Evolutionary conservation across 2,888 invertebrate species (phyloP).

Genomic region (Arrhopalites spinosus): DNA sequence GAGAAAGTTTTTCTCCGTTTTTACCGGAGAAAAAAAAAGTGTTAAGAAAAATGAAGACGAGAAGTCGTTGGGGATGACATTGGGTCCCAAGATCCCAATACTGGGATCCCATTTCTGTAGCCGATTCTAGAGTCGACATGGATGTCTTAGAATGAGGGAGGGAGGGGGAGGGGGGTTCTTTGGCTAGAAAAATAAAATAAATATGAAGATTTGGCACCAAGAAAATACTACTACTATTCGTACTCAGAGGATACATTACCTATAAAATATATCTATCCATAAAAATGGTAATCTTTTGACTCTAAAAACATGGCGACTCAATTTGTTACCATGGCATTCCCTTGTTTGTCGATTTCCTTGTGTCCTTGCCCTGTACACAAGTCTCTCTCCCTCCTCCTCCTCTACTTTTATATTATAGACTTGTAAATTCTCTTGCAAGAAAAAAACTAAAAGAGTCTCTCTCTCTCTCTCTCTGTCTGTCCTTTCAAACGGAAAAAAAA

Average conservation of each 20-base stretch:
- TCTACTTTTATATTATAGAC: background rate
- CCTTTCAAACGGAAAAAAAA: background rate
- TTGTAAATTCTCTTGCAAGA: too few relatives aligned
- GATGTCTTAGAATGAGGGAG: background rate
- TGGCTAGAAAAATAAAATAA: constrained; percentile 17
- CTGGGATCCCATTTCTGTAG: constrained; percentile 42
- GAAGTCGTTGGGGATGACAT: constrained; percentile 25
- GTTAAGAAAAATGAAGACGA: constrained; percentile 40
- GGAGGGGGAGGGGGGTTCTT: background rate
- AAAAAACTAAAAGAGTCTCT: too few relatives aligned
- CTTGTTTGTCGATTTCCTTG: constrained; percentile 12
- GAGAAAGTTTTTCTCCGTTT: too few relatives aligned
- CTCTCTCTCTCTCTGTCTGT: too few relatives aligned
- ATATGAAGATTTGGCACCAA: constrained; percentile 34
- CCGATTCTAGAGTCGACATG: background rate
- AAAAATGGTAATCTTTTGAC: constrained; percentile 19
- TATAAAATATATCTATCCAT: constrained; percentile 16
- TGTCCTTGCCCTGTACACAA: background rate
- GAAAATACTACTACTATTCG: background rate
- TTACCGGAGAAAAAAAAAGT: constrained; percentile 13
- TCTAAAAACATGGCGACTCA: constrained; percentile 17
- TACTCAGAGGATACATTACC: constrained; percentile 13
- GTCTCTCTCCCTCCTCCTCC: background rate
- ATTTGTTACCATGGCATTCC: constrained; percentile 16
- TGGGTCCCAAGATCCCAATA: constrained; percentile 41